Conservation (phyloP, 2,797 vertebrate genomes). For the Dipus sagitta region DNA sequence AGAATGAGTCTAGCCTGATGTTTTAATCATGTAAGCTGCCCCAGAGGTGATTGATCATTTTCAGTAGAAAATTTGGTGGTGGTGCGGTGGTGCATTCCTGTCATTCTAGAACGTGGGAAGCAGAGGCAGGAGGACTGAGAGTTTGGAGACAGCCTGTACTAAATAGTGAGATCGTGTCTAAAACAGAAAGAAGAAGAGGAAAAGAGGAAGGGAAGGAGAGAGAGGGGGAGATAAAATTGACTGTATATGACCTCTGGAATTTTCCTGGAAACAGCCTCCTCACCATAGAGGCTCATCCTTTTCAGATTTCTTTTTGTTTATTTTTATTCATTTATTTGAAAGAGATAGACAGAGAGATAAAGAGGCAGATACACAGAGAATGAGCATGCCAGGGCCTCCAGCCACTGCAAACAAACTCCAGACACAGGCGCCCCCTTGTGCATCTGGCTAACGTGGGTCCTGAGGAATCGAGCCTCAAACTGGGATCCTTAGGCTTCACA, state of each 20-base stretch:
- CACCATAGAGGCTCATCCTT: background rate
- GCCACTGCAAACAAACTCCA: too few species aligned
- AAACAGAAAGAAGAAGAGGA: background rate
- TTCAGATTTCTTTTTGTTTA: background rate
- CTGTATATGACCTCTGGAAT: background rate
- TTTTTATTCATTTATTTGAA: too few species aligned
- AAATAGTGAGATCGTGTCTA: background rate
- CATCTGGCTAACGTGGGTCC: too few species aligned
- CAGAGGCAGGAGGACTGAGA: background rate
- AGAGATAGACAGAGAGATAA: too few species aligned
- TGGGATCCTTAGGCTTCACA: too few species aligned
- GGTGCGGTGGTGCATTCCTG: too few species aligned
- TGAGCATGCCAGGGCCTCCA: too few species aligned
- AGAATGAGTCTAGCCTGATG: background rate
- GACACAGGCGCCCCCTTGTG: too few species aligned
- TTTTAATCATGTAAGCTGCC: background rate
- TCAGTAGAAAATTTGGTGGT: background rate
- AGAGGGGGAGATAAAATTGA: background rate
- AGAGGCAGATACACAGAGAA: too few species aligned
- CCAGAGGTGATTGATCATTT: background rate
- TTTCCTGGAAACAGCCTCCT: slow-evolving; percentile 40
- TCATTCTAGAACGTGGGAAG: background rate
- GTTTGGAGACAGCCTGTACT: background rate
- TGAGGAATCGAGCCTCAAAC: too few species aligned
- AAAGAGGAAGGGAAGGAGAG: background rate